Conservation (phyloP, 2,113 vertebrate species). For the Smithornis capensis region DNA sequence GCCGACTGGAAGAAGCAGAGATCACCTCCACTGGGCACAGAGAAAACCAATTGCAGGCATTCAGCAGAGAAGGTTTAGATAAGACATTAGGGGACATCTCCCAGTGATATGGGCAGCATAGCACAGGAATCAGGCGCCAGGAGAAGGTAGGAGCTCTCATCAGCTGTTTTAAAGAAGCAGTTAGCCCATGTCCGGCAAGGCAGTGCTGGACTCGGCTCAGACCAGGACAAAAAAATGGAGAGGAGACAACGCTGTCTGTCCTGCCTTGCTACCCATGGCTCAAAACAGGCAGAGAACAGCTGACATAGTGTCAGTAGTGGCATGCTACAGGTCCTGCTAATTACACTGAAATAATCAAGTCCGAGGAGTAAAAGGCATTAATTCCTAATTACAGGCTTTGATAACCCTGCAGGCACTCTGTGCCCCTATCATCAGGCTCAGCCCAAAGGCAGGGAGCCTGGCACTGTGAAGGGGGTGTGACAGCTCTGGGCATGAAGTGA, state of each 20-base stretch:
- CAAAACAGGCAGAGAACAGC: not conserved
- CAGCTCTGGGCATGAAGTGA: not conserved
- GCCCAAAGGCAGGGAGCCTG: not conserved
- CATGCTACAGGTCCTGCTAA: not conserved
- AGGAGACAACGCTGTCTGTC: not conserved
- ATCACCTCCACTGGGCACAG: not conserved
- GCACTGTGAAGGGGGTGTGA: not conserved
- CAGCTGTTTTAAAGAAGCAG: not conserved
- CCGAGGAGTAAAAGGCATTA: not conserved
- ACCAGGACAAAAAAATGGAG: not conserved
- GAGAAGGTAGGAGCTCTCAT: not conserved
- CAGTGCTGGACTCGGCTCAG: not conserved
- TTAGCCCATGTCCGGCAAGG: fast-evolving
- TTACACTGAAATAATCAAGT: constrained; percentile 23
- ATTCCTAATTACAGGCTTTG: not conserved
- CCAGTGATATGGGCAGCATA: fast-evolving
- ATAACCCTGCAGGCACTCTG: not conserved
- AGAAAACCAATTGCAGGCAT: not conserved
- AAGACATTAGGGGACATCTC: not conserved
- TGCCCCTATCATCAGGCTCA: not conserved
- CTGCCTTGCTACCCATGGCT: not conserved
- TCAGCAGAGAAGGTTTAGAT: not conserved
- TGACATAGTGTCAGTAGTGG: not conserved
- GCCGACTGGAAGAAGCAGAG: not conserved
- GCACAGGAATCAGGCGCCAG: not conserved